A percentile compares a stretch with the other conserved stretches of the same genome.
Evolutionary conservation across 2,888 invertebrate genomes (phyloP).

Genomic region (Mesochorus sp.): DNA sequence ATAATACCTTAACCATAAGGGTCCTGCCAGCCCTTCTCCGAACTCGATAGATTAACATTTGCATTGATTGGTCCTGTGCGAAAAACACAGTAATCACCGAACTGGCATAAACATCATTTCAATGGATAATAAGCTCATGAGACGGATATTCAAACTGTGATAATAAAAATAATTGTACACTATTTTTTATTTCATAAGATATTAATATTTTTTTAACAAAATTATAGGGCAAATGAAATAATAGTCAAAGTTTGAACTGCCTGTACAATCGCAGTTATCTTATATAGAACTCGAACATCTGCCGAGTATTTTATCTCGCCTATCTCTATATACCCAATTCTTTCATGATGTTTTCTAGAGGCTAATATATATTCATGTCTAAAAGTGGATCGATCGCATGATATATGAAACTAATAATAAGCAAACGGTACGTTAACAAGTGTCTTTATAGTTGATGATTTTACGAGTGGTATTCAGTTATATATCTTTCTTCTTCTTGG

Average conservation of each 20-base stretch:
- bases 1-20: neutral
- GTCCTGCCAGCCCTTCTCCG: neutral
- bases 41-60: constrained; percentile 31
- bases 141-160: neutral
- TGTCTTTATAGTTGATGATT: neutral
- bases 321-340: too few species aligned
- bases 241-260: neutral
- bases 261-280: too few species aligned
- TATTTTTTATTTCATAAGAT: too few species aligned
- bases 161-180: neutral
- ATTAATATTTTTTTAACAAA: neutral
- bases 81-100: constrained; percentile 11
- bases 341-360: too few species aligned
- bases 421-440: too few species aligned
- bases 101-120: neutral
- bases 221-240: neutral
- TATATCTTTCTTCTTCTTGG: neutral
- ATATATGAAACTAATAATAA: too few species aligned
- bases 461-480: neutral
- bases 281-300: too few species aligned
- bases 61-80: constrained; percentile 28
- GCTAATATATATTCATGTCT: too few species aligned
- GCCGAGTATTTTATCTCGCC: too few species aligned
- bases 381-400: too few species aligned
- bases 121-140: too few species aligned